Evolutionary conservation across 2,113 vertebrate genomes (phyloP), one percentile per base, ranked within the genome.

Genomic region (Tetrao urogallus): DNA sequence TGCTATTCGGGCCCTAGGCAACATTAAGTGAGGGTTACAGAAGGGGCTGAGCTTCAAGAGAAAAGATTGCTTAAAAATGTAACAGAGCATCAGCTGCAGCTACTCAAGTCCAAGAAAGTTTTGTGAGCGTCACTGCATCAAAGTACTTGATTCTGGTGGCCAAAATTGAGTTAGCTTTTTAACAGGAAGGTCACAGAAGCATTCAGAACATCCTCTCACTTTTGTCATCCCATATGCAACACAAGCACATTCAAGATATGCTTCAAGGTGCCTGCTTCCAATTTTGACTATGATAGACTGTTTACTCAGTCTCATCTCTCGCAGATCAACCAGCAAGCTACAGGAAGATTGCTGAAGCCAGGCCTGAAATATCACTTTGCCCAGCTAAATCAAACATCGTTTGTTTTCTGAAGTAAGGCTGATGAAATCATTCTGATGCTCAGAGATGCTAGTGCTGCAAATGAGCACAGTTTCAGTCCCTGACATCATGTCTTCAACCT

Each of bases 191-290:
- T 28, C 69, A 77, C 2, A 32, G 72, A 86, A 95, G 42, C 8
- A 32, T 32, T 34, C 0, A 20, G 56, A 84, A 80, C 75, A 52
- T 25, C 20, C 42, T 54, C 11, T 28, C 43, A 22, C 66, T 66
- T 40, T 38, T 20, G 3, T 64, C 74, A 77, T 80, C 86, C 69
- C 32, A 45, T 30, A 60, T 22, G 10, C 66, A 94, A 64, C 24
- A 86, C 85, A 82, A 93, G 34, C 36, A 57, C 43, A 58, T 36
- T 85, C 27, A 77, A 74, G 75, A 66, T 64, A 90, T 13, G 76
- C 72, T 91, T 91, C 90, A 93, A 79, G 88, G 90, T 88, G 21
- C 34, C 60, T 81, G 92, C 82, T 90, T 95, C 92, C 69, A 94
- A 80, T 91, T 92, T 88, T 56, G 80, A 6, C 45, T 67, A 61